phyloP scores from a whole-genome alignment of 2,113 vertebrate species.

The Myxocyprinus asiaticus region DNA sequence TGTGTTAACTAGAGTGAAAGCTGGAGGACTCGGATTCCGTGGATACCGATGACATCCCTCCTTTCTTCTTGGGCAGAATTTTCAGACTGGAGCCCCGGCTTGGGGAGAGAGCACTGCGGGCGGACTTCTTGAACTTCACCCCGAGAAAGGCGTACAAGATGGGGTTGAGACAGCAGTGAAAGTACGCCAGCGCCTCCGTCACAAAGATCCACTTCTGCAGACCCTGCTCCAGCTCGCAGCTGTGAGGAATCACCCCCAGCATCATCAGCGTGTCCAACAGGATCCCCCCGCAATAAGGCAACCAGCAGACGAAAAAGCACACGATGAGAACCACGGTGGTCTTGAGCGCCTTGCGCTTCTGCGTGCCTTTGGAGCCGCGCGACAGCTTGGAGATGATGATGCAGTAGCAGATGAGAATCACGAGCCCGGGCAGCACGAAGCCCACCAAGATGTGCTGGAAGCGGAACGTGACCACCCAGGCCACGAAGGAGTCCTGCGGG shows the following conservation, averaged over 20 bases:
- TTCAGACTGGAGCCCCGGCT: conserved; percentile 93
- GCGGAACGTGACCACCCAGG: conserved; percentile 86
- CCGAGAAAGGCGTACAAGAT: conserved; percentile 97
- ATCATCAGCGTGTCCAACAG: conserved; percentile 86
- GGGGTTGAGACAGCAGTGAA: conserved; percentile 97
- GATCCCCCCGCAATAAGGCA: conserved; percentile 90
- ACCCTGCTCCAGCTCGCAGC: conserved; percentile 80
- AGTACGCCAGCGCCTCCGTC: conserved; percentile 91
- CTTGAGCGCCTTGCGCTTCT: conserved; percentile 93
- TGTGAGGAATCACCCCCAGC: conserved; percentile 81
- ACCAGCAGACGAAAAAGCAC: conserved; percentile 95
- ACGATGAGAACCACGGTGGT: conserved; percentile 93
- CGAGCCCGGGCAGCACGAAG: conserved; percentile 88
- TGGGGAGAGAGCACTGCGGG: conserved; percentile 87
- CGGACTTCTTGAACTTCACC: conserved; percentile 95
- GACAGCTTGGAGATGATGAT: conserved; percentile 93
- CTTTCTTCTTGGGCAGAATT: conserved; percentile 88
- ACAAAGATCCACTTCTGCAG: conserved; percentile 88
- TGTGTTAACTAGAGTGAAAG: conserved; percentile 94
- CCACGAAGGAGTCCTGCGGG: conserved; percentile 66
- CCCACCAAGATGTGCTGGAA: conserved; percentile 93
- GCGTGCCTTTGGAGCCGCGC: conserved; percentile 87
- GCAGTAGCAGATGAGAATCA: conserved; percentile 94
- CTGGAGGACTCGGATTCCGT: conserved; percentile 97
- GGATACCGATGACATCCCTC: conserved; percentile 90